Conservation (phyloP, 2,797 vertebrate genomes). For the Uromys caudimaculatus region DNA sequence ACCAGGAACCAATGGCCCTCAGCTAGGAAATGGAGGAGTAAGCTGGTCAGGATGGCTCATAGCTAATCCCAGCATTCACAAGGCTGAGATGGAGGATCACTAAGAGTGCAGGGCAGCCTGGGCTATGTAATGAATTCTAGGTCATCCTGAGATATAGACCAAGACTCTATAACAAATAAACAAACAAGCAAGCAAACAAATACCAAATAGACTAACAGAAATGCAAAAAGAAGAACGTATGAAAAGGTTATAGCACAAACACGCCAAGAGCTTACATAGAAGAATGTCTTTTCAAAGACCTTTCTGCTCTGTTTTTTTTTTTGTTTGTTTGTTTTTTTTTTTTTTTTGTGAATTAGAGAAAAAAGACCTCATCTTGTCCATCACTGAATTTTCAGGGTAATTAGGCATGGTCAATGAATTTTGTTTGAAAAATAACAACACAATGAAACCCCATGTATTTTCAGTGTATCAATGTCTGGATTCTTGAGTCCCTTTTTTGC, state of each 20-base stretch:
- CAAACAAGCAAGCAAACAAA: not conserved
- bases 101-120: not conserved
- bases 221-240: not conserved
- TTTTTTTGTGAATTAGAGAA: not conserved
- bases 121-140: not conserved
- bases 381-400: not conserved
- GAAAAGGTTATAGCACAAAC: not conserved
- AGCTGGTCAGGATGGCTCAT: not conserved
- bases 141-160: not conserved
- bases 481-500: not conserved
- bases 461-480: not conserved
- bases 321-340: too few species aligned
- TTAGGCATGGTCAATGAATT: not conserved
- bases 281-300: not conserved
- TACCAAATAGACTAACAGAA: not conserved
- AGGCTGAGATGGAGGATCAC: not conserved
- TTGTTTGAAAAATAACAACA: not conserved
- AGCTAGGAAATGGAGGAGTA: not conserved
- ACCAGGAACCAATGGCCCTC: not conserved
- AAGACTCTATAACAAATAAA: not conserved
- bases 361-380: not conserved
- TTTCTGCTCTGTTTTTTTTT: not conserved
- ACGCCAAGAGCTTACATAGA: not conserved
- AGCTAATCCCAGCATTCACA: not conserved
- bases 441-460: not conserved